Evolutionary conservation across 2,888 invertebrate genomes (phyloP).

Genomic region (Limulus polyphemus): DNA sequence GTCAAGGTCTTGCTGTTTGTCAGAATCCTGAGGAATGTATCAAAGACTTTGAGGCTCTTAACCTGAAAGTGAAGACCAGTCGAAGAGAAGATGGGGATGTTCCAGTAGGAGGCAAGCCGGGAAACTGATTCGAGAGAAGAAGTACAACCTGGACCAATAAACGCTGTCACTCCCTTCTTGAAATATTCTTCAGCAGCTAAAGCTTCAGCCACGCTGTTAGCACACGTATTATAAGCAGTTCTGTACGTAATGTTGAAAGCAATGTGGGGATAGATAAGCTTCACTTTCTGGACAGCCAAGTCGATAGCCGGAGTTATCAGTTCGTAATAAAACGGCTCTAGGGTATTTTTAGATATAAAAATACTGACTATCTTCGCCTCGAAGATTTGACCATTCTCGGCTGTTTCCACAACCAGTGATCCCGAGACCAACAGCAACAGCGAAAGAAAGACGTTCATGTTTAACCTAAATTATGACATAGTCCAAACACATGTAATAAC

Average conservation of each 20-base stretch:
- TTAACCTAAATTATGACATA: no score
- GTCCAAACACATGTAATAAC: no score
- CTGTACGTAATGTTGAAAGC: slow-evolving; percentile 20
- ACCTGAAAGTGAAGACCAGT: no score
- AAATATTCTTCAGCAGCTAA: slow-evolving; percentile 24
- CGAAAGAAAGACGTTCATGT: no score
- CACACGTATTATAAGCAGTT: slow-evolving; percentile 19
- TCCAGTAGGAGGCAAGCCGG: slow-evolving; percentile 75
- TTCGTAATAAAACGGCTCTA: slow-evolving; percentile 3
- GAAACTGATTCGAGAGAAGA: slow-evolving; percentile 73
- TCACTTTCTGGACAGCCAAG: slow-evolving; percentile 18
- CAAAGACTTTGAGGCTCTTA: slow-evolving; percentile 16
- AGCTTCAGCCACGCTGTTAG: slow-evolving; percentile 14
- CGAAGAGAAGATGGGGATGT: slow-evolving; percentile 72
- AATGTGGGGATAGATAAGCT: slow-evolving; percentile 16
- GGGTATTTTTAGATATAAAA: no score
- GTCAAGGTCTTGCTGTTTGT: slow-evolving; percentile 21
- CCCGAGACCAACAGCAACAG: no score
- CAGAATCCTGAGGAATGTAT: slow-evolving; percentile 22
- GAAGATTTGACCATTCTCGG: no score
- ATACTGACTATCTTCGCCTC: no score
- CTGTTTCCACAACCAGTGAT: no score
- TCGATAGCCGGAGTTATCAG: slow-evolving; percentile 19
- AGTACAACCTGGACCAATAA: slow-evolving; percentile 73
- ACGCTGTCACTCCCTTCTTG: slow-evolving; percentile 42